These are phyloP conservation scores for Sminthopsis crassicaudata DNA, from an alignment of 2,113 vertebrate species.

Conservation along the genomic window DNA sequence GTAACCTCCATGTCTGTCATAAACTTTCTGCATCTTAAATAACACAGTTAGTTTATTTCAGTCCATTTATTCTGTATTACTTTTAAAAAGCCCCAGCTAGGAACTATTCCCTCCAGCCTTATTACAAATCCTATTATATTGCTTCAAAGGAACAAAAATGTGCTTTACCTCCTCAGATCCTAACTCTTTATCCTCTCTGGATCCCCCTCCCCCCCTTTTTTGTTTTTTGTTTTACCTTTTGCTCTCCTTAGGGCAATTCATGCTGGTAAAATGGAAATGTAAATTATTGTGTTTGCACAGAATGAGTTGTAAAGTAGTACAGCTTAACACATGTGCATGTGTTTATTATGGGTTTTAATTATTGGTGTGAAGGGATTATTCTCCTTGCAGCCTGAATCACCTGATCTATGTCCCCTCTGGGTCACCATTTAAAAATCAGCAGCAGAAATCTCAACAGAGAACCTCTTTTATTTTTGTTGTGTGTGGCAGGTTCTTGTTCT, in stretches of 20 bases:
- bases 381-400: slow-evolving; percentile 80
- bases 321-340: slow-evolving; percentile 88
- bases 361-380: slow-evolving; percentile 86
- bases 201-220: not conserved
- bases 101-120: slow-evolving; percentile 84
- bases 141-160: slow-evolving; percentile 87
- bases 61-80: slow-evolving; percentile 83
- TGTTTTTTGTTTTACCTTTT: slow-evolving; percentile 77
- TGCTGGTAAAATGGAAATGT: slow-evolving; percentile 86
- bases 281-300: slow-evolving; percentile 86
- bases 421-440: slow-evolving; percentile 76
- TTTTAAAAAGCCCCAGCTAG: slow-evolving; percentile 79
- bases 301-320: slow-evolving; percentile 88
- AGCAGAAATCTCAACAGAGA: slow-evolving; percentile 66
- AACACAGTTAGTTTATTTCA: slow-evolving; percentile 85
- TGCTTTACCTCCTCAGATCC: slow-evolving; percentile 83
- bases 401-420: slow-evolving; percentile 79
- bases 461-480: slow-evolving; percentile 59
- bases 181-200: slow-evolving; percentile 80
- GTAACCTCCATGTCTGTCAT: slow-evolving; percentile 71
- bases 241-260: slow-evolving; percentile 83
- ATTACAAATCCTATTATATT: slow-evolving; percentile 86
- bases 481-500: slow-evolving; percentile 66
- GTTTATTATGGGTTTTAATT: slow-evolving; percentile 92
- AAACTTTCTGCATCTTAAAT: slow-evolving; percentile 81